Evolutionary conservation across 2,888 invertebrate genomes (phyloP).

Genomic region (Epinotia demarniana): DNA sequence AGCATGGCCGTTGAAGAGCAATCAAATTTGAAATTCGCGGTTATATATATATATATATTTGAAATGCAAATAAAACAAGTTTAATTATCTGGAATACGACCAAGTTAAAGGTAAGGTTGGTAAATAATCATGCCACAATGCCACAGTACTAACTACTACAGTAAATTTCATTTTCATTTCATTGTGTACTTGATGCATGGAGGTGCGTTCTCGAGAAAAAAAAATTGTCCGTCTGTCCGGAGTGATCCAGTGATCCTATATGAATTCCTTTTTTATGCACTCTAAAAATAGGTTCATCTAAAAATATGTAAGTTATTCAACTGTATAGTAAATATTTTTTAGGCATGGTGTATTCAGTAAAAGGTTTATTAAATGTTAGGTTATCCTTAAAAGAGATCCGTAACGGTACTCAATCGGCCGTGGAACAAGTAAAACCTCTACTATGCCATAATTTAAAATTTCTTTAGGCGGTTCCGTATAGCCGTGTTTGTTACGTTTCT

Average conservation of each 20-base stretch:
- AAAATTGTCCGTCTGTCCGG: too few species aligned
- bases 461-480: neutral
- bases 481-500: neutral
- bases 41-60: neutral
- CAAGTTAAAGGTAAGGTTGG: slow-evolving; percentile 7
- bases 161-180: too few species aligned
- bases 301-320: too few species aligned
- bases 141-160: too few species aligned
- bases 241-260: too few species aligned
- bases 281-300: too few species aligned
- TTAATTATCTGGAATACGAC: slow-evolving; percentile 25
- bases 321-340: too few species aligned
- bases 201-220: too few species aligned
- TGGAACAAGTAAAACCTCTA: neutral
- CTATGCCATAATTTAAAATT: neutral
- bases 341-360: neutral
- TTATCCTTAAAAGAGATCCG: neutral
- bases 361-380: neutral
- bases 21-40: neutral
- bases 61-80: slow-evolving; percentile 25
- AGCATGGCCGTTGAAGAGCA: neutral
- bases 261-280: too few species aligned
- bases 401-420: neutral
- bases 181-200: too few species aligned
- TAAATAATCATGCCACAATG: neutral